phyloP scores from a whole-genome alignment of 2,113 vertebrate species.

The Chascanopsetta lugubris region DNA sequence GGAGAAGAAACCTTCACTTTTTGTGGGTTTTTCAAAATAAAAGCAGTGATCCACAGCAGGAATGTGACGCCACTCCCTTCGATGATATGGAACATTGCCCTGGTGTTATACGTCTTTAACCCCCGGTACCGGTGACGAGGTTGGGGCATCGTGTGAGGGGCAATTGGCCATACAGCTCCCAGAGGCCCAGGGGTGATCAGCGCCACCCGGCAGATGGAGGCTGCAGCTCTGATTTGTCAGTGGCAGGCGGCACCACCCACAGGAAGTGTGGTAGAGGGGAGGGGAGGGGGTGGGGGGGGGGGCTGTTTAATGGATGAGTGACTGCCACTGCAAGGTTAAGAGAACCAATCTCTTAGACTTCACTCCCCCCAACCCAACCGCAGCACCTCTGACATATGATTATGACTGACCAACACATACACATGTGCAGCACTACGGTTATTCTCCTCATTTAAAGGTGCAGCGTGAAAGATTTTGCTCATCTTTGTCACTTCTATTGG shows the following conservation, averaged over 20 bases:
- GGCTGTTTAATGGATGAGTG: slow-evolving; percentile 66
- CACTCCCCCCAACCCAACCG: slow-evolving; percentile 40
- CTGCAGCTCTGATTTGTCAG: slow-evolving; percentile 42
- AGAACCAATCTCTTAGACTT: slow-evolving; percentile 57
- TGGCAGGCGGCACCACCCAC: slow-evolving; percentile 3
- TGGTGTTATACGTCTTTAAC: slow-evolving; percentile 48
- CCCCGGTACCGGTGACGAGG: slow-evolving; percentile 33
- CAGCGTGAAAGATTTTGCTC: too few species aligned
- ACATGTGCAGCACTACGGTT: slow-evolving; percentile 16
- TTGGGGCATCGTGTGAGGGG: slow-evolving; percentile 43
- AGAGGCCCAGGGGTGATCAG: slow-evolving; percentile 62
- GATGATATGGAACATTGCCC: slow-evolving; percentile 33
- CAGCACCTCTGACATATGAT: slow-evolving; percentile 36
- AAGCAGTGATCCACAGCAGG: not conserved
- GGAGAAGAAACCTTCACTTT: not conserved
- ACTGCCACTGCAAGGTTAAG: slow-evolving; percentile 64
- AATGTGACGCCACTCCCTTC: slow-evolving; percentile 16
- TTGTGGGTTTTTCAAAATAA: not conserved
- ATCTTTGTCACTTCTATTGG: too few species aligned
- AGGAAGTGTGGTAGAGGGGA: not conserved
- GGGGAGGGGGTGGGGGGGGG: slow-evolving; percentile 6
- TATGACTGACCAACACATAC: slow-evolving; percentile 22
- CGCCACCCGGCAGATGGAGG: slow-evolving; percentile 50
- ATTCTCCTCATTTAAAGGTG: too few species aligned
- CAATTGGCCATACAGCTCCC: slow-evolving; percentile 48